Conservation (phyloP, 2,888 invertebrate species). For the Theretra japonica region DNA sequence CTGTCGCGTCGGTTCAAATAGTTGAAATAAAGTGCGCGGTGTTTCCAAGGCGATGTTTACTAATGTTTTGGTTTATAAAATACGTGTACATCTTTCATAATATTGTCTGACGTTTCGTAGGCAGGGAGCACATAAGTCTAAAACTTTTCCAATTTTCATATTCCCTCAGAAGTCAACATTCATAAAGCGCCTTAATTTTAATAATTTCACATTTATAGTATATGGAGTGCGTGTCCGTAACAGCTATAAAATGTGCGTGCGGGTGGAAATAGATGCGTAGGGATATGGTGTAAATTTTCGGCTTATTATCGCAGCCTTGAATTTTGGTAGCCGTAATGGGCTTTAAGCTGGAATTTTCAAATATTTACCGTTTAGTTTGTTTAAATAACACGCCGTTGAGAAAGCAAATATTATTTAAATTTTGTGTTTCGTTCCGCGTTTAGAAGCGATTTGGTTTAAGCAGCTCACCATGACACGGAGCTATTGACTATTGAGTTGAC, state of each 20-base stretch:
- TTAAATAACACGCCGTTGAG: constrained; percentile 29
- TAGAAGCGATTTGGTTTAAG: neutral
- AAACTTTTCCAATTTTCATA: constrained; percentile 70
- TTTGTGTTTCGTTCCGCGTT: neutral
- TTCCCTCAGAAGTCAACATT: constrained; percentile 61
- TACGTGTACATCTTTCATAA: constrained; percentile 43
- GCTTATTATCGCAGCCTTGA: constrained; percentile 70
- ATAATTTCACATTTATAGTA: constrained; percentile 70
- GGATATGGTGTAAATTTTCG: constrained; percentile 71
- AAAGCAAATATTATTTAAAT: neutral
- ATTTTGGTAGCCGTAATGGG: constrained; percentile 60
- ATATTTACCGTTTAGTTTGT: constrained; percentile 36
- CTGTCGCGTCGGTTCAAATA: neutral
- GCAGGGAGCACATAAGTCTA: constrained; percentile 48
- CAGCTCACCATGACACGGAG: neutral
- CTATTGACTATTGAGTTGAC: constrained; percentile 6
- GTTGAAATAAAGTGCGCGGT: neutral
- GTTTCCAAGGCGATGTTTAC: neutral
- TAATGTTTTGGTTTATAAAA: constrained; percentile 16
- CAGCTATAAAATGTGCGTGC: constrained; percentile 72
- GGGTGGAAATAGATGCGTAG: constrained; percentile 68
- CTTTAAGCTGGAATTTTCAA: constrained; percentile 55
- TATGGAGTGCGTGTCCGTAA: constrained; percentile 70
- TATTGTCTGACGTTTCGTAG: constrained; percentile 42
- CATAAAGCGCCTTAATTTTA: constrained; percentile 68